Conservation (phyloP, 2,888 invertebrate species). For the Parnassius mnemosyne region DNA sequence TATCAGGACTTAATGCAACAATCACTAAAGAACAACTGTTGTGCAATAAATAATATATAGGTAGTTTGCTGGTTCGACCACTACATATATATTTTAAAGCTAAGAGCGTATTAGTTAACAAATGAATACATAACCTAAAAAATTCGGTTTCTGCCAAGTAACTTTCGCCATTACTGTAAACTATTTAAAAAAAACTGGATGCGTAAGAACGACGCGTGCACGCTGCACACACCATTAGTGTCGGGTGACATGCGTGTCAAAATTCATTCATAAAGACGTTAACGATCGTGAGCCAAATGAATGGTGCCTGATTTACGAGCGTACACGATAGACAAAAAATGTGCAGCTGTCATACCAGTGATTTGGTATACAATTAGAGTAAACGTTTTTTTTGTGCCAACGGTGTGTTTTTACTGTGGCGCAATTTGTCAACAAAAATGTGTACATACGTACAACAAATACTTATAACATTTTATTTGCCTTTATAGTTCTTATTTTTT, state of each 20-base stretch:
- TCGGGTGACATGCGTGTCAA: conserved; percentile 17
- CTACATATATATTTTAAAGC: too few species aligned
- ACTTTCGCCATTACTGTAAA: too few species aligned
- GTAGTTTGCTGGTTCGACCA: too few species aligned
- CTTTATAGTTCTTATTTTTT: too few species aligned
- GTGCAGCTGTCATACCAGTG: conserved; percentile 17
- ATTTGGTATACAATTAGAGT: background rate
- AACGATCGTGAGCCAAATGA: conserved; percentile 11
- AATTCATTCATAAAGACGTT: conserved; percentile 25
- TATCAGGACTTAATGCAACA: too few species aligned
- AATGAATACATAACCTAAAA: too few species aligned
- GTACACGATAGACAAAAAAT: background rate
- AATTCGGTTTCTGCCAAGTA: too few species aligned
- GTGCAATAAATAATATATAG: too few species aligned
- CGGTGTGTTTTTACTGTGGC: background rate
- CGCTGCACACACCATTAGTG: conserved; percentile 4
- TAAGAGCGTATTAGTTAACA: too few species aligned
- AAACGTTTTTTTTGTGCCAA: conserved; percentile 1
- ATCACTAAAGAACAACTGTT: too few species aligned
- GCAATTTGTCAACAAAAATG: background rate
- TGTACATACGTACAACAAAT: too few species aligned
- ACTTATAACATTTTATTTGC: too few species aligned
- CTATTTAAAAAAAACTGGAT: background rate
- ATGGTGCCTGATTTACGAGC: conserved; percentile 14
- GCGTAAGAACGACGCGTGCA: conserved; percentile 1